Evolutionary conservation across 2,113 vertebrate species (phyloP), one percentile per base, ranked within the genome.

Genomic region (Nannospalax galili): DNA sequence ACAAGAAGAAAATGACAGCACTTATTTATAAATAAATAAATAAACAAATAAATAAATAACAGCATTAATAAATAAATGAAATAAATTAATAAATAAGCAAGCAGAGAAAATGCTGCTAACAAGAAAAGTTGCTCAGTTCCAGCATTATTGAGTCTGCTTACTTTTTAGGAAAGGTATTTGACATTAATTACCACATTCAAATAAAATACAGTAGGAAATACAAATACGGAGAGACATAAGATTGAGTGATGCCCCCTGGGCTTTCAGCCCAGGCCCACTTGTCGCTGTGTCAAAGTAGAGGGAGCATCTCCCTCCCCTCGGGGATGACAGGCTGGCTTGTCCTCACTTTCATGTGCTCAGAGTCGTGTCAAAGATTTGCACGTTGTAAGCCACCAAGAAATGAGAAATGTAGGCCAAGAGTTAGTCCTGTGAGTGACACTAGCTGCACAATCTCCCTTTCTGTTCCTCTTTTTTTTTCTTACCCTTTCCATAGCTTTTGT

Each of bases 401-500:
- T 20, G 35, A 81, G 93, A 84, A n/a, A 70, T 24, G 65, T 87
- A 77, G 20, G 30, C 35, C 42, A 80, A 75, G 45, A 87, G 11
- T 58, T 86, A 45, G 30, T 79, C 24, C 74, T 82, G 20, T 89
- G 80, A 86, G 16, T 69, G 58, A 84, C 9, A 90, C 30, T 1
- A 84, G 70, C 28, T 86, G n/a, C 62, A 73, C 4, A 28, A 24
- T 69, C 62, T 94, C 84, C 60, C 65, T 90, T 96, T 92, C 28
- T 72, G 40, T 84, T 9, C 30, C 12, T 77, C 70, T 73, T 42
- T 14, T 56, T 81, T 26, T 37, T 56, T 65, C 48, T 65, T 60
- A 64, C 19, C 24, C 91, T 88, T 94, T 79, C 58, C 52, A 40
- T 89, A 94, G 24, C 4, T 60, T 92, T 75, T 94, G 22, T 91